phyloP scores from a whole-genome alignment of 2,113 vertebrate genomes.

The Abramis brama region DNA sequence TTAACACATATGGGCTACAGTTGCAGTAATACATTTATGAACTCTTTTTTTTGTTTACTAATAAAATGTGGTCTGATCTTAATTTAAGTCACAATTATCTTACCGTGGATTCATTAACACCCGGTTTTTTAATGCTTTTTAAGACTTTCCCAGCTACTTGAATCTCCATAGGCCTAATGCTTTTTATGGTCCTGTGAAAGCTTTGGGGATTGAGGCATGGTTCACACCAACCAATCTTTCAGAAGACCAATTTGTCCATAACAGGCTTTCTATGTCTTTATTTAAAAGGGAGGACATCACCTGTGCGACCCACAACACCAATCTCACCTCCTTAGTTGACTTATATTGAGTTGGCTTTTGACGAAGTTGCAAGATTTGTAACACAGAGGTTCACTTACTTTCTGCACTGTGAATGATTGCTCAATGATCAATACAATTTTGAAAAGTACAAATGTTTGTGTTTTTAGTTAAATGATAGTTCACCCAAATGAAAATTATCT shows the following conservation, averaged over 20 bases:
- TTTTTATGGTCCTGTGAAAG: neutral
- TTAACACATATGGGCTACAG: slow-evolving; percentile 48
- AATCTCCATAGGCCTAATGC: neutral
- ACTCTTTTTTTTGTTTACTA: neutral
- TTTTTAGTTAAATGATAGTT: neutral
- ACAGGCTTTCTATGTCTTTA: neutral
- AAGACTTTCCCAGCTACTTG: neutral
- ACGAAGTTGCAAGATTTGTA: neutral
- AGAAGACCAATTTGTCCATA: neutral
- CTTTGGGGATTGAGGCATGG: neutral
- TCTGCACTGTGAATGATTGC: neutral
- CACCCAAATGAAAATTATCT: too few relatives aligned
- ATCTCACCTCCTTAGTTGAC: neutral
- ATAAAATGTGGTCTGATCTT: neutral
- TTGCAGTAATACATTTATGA: neutral
- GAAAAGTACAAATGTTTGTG: neutral
- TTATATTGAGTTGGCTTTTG: too few relatives aligned
- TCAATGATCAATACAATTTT: neutral
- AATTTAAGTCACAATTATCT: neutral
- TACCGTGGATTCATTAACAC: neutral
- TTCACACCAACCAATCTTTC: neutral
- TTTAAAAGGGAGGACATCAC: neutral
- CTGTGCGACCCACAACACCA: too few relatives aligned
- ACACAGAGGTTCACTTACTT: neutral
- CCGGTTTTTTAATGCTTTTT: neutral